Conservation (phyloP, 2,888 invertebrate genomes). For the Dolichopus griseipennis region DNA sequence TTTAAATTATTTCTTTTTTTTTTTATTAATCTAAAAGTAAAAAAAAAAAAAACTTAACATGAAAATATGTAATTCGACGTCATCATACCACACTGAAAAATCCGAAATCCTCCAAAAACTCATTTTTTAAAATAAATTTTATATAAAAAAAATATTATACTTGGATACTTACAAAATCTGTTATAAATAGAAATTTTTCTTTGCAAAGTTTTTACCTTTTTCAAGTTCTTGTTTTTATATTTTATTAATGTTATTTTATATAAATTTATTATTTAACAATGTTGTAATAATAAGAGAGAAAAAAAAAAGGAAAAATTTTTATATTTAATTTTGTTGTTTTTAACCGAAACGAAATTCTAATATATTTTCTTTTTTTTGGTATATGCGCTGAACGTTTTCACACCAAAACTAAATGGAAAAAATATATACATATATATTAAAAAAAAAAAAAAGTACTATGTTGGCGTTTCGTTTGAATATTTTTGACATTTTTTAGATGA, state of each 20-base stretch:
- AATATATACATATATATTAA: neutral
- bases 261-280: neutral
- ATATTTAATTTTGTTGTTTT: constrained; percentile 6
- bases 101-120: neutral
- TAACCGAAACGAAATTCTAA: neutral
- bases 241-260: neutral
- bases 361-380: neutral
- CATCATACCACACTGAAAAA: neutral
- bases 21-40: neutral
- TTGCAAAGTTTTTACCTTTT: neutral
- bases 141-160: neutral
- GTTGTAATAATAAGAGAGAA: neutral
- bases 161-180: neutral
- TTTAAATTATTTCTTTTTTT: neutral
- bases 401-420: neutral
- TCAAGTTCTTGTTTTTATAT: neutral
- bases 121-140: neutral
- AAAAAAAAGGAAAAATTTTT: neutral
- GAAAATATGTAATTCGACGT: neutral
- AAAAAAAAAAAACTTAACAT: neutral
- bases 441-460: neutral
- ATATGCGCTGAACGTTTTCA: neutral
- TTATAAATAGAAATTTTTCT: neutral
- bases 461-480: neutral
- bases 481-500: neutral